Percentiles rank a stretch among this genome's conserved stretches.
phyloP scores from a whole-genome alignment of 2,888 invertebrate species.

The Rhaphigaster nebulosa region DNA sequence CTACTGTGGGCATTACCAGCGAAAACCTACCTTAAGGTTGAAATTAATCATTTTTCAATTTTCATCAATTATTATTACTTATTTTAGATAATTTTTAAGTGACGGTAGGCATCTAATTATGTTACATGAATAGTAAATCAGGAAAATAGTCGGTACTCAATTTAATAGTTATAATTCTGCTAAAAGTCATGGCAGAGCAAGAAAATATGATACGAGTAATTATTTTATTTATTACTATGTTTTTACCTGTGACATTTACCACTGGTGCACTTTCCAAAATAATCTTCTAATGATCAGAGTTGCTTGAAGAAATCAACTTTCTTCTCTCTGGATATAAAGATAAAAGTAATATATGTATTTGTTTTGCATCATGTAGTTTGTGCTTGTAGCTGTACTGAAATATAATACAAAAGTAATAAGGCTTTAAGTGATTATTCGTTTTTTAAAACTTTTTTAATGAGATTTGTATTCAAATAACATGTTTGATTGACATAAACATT shows the following conservation, averaged over 20 bases:
- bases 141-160: background rate
- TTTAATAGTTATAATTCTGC: background rate
- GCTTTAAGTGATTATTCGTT: background rate
- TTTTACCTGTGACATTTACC: conserved; percentile 8
- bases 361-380: conserved; percentile 39
- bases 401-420: conserved; percentile 17
- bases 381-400: conserved; percentile 9
- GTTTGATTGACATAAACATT: conserved; percentile 51
- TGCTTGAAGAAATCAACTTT: conserved; percentile 34
- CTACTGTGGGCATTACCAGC: no score
- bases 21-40: no score
- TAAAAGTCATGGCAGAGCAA: background rate
- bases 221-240: background rate
- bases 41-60: no score
- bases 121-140: background rate
- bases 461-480: conserved; percentile 44
- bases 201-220: background rate
- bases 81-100: no score
- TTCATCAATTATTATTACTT: no score
- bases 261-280: background rate
- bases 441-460: background rate
- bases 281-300: conserved; percentile 1
- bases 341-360: conserved; percentile 50
- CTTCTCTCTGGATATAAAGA: conserved; percentile 54
- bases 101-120: background rate